Conservation (phyloP, 2,113 vertebrate species). For the Neoarius graeffei region DNA sequence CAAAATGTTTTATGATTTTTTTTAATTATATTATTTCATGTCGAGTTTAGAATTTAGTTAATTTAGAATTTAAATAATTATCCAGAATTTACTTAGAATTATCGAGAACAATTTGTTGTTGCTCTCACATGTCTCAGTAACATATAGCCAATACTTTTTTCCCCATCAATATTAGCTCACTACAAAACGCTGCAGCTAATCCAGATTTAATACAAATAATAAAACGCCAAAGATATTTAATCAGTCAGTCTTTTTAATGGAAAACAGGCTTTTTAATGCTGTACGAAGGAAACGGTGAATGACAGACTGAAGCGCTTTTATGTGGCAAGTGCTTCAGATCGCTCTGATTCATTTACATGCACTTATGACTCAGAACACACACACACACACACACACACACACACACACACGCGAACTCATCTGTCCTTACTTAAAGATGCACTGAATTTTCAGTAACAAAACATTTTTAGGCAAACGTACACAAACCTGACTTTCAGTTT, state of each 20-base stretch:
- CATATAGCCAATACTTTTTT: too few relatives aligned
- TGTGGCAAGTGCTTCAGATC: background rate
- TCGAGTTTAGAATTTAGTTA: too few relatives aligned
- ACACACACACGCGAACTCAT: background rate
- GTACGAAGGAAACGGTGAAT: background rate
- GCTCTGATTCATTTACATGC: background rate
- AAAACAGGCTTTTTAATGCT: background rate
- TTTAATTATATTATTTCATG: too few relatives aligned
- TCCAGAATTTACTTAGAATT: too few relatives aligned
- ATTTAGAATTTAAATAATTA: too few relatives aligned
- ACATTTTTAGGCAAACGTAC: background rate
- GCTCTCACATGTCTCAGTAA: too few relatives aligned
- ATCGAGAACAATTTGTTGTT: too few relatives aligned
- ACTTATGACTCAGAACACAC: background rate
- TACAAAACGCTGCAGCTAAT: background rate
- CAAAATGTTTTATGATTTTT: background rate
- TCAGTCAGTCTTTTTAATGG: background rate
- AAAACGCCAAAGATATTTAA: background rate
- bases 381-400: background rate
- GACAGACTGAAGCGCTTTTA: background rate
- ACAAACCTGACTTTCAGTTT: background rate
- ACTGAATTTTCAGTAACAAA: background rate
- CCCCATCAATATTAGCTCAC: background rate
- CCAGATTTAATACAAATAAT: background rate
- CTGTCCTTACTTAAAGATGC: background rate